Conservation (phyloP, 2,113 vertebrate genomes). For the Mesitornis unicolor region DNA sequence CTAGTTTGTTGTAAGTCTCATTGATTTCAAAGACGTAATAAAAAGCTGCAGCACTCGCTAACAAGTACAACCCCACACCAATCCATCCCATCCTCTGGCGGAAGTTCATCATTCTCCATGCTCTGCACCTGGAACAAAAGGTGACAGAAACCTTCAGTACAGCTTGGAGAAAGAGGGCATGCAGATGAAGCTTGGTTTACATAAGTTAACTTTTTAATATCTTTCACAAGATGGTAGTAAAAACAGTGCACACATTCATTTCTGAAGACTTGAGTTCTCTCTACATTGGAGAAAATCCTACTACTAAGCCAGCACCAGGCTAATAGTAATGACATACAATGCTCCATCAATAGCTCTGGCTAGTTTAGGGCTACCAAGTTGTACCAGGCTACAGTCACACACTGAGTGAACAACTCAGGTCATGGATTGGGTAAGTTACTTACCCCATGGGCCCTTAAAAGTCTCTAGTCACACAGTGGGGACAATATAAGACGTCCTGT, state of each 20-base stretch:
- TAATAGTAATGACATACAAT: not conserved
- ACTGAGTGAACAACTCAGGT: not conserved
- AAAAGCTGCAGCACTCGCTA: conserved; percentile 84
- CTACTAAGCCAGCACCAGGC: not conserved
- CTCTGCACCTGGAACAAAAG: conserved; percentile 77
- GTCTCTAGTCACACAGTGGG: not conserved
- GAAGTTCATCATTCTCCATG: conserved; percentile 99
- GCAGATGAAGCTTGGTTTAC: not conserved
- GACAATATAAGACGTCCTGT: not conserved
- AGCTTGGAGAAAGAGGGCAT: not conserved
- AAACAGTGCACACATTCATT: not conserved
- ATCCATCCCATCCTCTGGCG: conserved; percentile 98
- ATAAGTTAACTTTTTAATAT: not conserved
- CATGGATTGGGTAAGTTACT: not conserved
- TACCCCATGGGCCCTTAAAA: not conserved
- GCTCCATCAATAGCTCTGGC: not conserved
- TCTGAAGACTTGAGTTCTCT: not conserved
- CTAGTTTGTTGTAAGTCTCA: conserved; percentile 87
- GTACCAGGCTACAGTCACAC: not conserved
- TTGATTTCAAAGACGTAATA: conserved; percentile 95
- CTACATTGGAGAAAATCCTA: not conserved
- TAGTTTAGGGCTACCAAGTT: not conserved
- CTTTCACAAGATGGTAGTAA: not conserved
- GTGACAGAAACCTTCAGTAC: not conserved
- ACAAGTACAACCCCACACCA: conserved; percentile 87